Evolutionary conservation across 2,888 invertebrate genomes (phyloP).

Genomic region (Geotrupes spiniger): DNA sequence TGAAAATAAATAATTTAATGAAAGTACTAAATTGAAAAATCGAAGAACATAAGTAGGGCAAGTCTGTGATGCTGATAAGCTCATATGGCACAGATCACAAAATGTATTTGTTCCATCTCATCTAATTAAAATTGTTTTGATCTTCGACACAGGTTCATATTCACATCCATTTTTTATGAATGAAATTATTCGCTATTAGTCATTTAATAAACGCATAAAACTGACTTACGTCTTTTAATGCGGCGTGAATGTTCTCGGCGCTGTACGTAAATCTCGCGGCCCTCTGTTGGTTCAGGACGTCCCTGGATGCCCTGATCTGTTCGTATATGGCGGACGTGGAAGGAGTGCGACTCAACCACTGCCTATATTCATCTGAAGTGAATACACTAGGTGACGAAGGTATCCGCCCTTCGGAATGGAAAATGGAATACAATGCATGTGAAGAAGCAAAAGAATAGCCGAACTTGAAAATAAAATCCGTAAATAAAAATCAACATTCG

Average conservation of each 20-base stretch:
- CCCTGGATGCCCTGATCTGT: slow-evolving; percentile 79
- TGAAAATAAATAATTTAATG: too few relatives aligned
- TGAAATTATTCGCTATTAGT: too few relatives aligned
- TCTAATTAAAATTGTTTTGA: too few relatives aligned
- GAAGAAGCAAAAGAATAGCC: slow-evolving; percentile 24
- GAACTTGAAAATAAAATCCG: slow-evolving; percentile 1
- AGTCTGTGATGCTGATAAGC: too few relatives aligned
- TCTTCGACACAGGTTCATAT: too few relatives aligned
- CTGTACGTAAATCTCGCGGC: slow-evolving; percentile 82
- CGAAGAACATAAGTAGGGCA: too few relatives aligned
- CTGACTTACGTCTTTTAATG: slow-evolving; percentile 74
- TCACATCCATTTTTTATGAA: too few relatives aligned
- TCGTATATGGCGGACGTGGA: slow-evolving; percentile 93
- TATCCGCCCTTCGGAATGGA: slow-evolving; percentile 38
- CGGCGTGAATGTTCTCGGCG: slow-evolving; percentile 87
- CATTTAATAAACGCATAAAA: too few relatives aligned
- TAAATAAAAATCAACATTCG: neutral
- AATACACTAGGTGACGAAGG: slow-evolving; percentile 59
- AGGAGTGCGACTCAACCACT: slow-evolving; percentile 87
- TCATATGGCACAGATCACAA: too few relatives aligned
- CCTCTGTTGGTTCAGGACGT: slow-evolving; percentile 64
- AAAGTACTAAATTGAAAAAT: too few relatives aligned
- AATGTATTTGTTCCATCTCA: too few relatives aligned
- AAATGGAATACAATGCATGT: slow-evolving; percentile 25
- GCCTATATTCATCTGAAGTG: slow-evolving; percentile 89